Evolutionary conservation across 2,888 invertebrate species (phyloP), one percentile per base, ranked within the genome.

Genomic region (Pristionchus entomophagus): DNA sequence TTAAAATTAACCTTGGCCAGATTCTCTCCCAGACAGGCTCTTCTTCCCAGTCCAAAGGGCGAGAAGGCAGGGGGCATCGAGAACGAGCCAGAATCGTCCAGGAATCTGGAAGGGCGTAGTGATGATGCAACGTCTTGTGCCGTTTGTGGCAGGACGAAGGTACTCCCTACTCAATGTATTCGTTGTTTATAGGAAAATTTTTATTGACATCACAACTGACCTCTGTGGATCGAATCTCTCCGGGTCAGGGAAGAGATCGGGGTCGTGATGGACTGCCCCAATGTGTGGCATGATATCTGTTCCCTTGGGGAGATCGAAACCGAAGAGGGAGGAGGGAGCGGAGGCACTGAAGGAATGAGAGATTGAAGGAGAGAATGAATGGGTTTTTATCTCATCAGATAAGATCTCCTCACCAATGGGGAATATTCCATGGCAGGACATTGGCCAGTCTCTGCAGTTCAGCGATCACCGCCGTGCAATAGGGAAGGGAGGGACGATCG

Each of bases 401-500:
- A 1, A 38, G 1, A 73, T 29, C n/a, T n/a, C n/a, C 62, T 26
- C 29, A 84, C 84, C 84, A 80, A 65, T 91, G 91, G 1, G 90
- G 91, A 51, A 91, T 89, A 69, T 88, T 86, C 89, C 91, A 91
- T 1, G 91, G 91, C 41, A 91, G 69, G 17, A 91, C 88, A 78
- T 91, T 91, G 45, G 87, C 86, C 17, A 91, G 86, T 19, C 91
- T 85, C 77, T 88, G 88, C 14, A 91, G 82, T 77, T 91, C 91
- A 69, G 92, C 88, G 56, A 91, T 84, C 14, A 88, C 86, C 1
- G 91, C 91, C 26, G 86, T 84, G 12, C 88, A 59, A 59, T 89
- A 84, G 38, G 62, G 84, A 29, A 65, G 41, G 5, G 32, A 26
- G 6, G 45, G 12, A 12, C 49, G 32, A 8, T 84, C 51, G 32